These are phyloP conservation scores for Tenrec ecaudatus DNA, from an alignment of 2,113 vertebrate species.

Conservation along the genomic window DNA sequence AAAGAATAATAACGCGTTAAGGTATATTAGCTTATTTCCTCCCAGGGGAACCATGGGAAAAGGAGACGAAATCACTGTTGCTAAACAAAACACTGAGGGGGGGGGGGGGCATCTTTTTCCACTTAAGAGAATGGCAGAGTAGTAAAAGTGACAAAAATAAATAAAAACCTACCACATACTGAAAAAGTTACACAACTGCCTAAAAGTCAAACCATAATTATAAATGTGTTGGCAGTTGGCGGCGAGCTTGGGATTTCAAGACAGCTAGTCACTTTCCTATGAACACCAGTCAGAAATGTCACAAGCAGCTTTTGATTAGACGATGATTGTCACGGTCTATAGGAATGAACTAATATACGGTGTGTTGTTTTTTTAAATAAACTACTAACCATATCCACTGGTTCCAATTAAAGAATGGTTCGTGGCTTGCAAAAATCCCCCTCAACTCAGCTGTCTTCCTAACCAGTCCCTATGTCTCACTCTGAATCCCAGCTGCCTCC, in stretches of 20 bases:
- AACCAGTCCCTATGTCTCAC: conserved; percentile 71
- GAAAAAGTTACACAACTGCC: conserved; percentile 49
- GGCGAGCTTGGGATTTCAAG: conserved; percentile 70
- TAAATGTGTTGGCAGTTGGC: conserved; percentile 68
- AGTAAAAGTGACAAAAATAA: conserved; percentile 80
- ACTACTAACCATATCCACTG: conserved; percentile 80
- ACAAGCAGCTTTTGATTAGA: conserved; percentile 74
- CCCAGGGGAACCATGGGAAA: conserved; percentile 67
- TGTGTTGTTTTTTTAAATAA: conserved; percentile 77
- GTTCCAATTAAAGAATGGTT: conserved; percentile 82
- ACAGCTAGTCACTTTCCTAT: conserved; percentile 66
- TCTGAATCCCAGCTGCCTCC: conserved; percentile 71
- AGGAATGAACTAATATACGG: conserved; percentile 78
- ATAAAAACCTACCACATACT: conserved; percentile 73
- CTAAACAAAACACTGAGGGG: conserved; percentile 67
- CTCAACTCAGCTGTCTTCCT: conserved; percentile 75
- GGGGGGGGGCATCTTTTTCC: conserved; percentile 63
- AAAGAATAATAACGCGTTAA: no score
- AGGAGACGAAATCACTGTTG: conserved; percentile 69
- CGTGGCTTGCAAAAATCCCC: conserved; percentile 77
- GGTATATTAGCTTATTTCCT: conserved; percentile 64
- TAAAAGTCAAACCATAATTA: conserved; percentile 63
- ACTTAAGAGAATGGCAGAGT: conserved; percentile 72
- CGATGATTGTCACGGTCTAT: conserved; percentile 73
- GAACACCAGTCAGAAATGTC: conserved; percentile 72